Evolutionary conservation across 2,797 vertebrate genomes (phyloP), one percentile per base, ranked within the genome.

Genomic region (Eremophila alpestris): DNA sequence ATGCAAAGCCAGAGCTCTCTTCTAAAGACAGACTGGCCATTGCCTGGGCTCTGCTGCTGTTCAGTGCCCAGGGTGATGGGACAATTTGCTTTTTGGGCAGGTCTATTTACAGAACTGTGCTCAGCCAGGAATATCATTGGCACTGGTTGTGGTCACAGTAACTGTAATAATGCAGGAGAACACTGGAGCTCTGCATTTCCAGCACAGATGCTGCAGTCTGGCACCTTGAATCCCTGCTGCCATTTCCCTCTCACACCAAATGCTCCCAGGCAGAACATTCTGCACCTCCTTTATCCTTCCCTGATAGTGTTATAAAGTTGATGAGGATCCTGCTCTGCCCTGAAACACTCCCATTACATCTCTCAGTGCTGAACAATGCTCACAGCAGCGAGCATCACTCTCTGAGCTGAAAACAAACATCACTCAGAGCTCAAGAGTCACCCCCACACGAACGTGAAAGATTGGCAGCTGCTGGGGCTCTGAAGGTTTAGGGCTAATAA

Each of bases 121-220:
- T 27, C n/a, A 86, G 38, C 5, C 40, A 83, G 51, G 34, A 82
- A 91, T 32, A 87, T 55, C 59, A 36, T 83, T 70, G n/a, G 24
- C 40, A 27, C 29, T 62, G 6, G 9, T 27, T 13, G 9, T 76
- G 41, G 43, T 27, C 80, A 60, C 20, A 86, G 15, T 14, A n/a
- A 16, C 12, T 69, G 38, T 7, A 79, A 60, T 22, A 40, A 82
- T 10, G 49, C 29, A 76, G 65, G 7, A 76, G 64, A 49, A 41
- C 48, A 21, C 4, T 32, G 76, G 16, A 41, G 54, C 45, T 90
- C 27, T 20, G 43, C 49, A 15, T 64, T 89, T 63, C 54, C 70
- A 90, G 81, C 83, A 87, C 93, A 93, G 94, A 90, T 27, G 83
- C 75, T 67, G 27, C 46, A 82, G 83, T 74, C 90, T 94, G 89